These are phyloP conservation scores for Cottus gobio DNA, from an alignment of 2,113 vertebrate genomes.

Conservation along the genomic window DNA sequence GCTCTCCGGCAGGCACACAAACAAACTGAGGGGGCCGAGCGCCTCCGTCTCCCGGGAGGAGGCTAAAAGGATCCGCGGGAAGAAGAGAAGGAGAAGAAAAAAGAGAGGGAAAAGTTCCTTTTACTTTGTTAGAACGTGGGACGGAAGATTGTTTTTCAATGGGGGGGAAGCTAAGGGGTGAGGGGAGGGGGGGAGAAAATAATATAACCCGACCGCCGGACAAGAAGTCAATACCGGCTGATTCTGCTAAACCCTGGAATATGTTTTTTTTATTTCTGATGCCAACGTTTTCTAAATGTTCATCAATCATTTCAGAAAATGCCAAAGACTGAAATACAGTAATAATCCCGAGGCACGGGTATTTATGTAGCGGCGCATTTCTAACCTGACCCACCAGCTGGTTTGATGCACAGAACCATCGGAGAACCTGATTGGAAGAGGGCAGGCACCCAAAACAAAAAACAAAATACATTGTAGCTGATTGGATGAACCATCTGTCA, in stretches of 20 bases:
- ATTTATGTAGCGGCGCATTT: background rate
- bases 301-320: background rate
- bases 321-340: background rate
- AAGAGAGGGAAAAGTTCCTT: slow-evolving; percentile 41
- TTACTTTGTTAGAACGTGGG: slow-evolving; percentile 41
- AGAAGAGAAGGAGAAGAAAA: slow-evolving; percentile 30
- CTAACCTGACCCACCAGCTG: background rate
- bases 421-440: background rate
- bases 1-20: slow-evolving; percentile 60
- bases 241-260: background rate
- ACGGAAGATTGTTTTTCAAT: slow-evolving; percentile 30
- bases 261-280: background rate
- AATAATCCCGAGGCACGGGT: background rate
- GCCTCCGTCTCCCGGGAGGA: slow-evolving; percentile 58
- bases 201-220: background rate
- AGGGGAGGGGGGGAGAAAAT: background rate
- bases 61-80: slow-evolving; percentile 54
- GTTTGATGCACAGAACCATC: background rate
- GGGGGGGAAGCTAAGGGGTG: background rate
- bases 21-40: slow-evolving; percentile 56
- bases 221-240: background rate
- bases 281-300: background rate
- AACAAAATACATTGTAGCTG: background rate
- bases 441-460: background rate
- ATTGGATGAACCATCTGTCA: background rate